Evolutionary conservation across 1,140 invertebrate species (phyloP), one percentile per base, ranked within the genome.

Genomic region (Odontomachus brunneus): DNA sequence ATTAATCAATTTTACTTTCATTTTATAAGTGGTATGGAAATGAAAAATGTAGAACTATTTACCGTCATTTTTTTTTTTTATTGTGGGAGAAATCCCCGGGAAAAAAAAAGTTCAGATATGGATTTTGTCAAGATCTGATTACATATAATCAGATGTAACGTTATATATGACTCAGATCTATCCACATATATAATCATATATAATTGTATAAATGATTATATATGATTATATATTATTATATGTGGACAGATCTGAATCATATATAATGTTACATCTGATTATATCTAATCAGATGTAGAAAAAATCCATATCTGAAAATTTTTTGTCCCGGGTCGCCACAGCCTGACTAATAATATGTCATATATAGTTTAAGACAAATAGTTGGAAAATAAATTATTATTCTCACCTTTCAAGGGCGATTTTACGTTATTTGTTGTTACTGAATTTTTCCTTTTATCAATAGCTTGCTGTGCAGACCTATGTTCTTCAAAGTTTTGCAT

Each of bases 331-430:
- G n/a, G n/a, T n/a, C n/a, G n/a, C n/a, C n/a, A n/a, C n/a, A n/a
- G n/a, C 9, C 66, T 69, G 19, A 49, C 0, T 2, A 69, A 69
- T n/a, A 69, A 69, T 69, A 69, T 14, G 51, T 51, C 3, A 17
- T 53, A 5, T 53, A 67, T 14, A 67, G 5, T 67, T 49, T 17
- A 51, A 69, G 1, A 53, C 24, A 69, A 69, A 67, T 67, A 67
- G 48, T 49, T 24, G 14, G 1, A 2, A 19, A 51, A 49, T 51
- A 67, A 67, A 53, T 29, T 3, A 26, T 44, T 7, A 29, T 69
- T 19, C 17, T 53, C 17, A 67, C 65, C 19, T 49, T 24, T 7
- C 7, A 53, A 69, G 14, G 17, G 26, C 15, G 44, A 69, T 29
- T 69, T 69, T 53, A n/a, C 3, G 17, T 15, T 19, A 69, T 69